Conservation (phyloP, 2,797 vertebrate species). For the Gymnoscopelus braueri region DNA sequence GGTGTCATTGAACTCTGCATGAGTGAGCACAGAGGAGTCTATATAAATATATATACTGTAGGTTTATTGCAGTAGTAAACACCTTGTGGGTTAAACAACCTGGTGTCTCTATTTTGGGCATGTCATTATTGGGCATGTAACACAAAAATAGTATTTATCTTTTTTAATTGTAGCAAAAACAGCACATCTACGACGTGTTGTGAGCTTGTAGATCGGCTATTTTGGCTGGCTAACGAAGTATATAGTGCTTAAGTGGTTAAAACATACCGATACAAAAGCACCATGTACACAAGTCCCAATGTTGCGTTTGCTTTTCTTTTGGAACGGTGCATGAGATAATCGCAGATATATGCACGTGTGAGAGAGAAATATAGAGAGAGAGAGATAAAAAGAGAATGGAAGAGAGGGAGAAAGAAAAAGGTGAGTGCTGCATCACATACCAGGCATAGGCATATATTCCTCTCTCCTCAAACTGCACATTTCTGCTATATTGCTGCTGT, state of each 20-base stretch:
- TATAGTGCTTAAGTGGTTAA: too few species aligned
- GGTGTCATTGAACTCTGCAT: slow-evolving; percentile 9
- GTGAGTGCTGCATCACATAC: slow-evolving; percentile 8
- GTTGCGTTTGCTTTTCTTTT: too few species aligned
- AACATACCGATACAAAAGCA: slow-evolving; percentile 7
- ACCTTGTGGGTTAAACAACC: too few species aligned
- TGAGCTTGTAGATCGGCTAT: too few species aligned
- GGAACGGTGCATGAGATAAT: too few species aligned
- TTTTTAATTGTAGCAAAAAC: too few species aligned
- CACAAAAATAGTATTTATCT: not conserved
- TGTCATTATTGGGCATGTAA: not conserved
- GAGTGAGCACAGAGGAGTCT: not conserved
- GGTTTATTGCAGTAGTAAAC: slow-evolving; percentile 10
- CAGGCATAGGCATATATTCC: slow-evolving; percentile 22
- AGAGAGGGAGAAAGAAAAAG: slow-evolving; percentile 28
- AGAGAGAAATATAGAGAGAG: too few species aligned
- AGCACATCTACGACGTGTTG: too few species aligned
- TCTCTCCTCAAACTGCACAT: slow-evolving; percentile 35
- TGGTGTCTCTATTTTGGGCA: not conserved
- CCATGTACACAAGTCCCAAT: slow-evolving; percentile 1
- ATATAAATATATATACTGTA: not conserved
- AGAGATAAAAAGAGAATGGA: not conserved
- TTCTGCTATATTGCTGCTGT: slow-evolving; percentile 48
- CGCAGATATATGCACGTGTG: too few species aligned
- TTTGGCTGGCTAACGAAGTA: too few species aligned